Evolutionary conservation across 2,888 invertebrate species (phyloP), one percentile per base, ranked within the genome.

Genomic region (Rhagophthalmus giganteus): DNA sequence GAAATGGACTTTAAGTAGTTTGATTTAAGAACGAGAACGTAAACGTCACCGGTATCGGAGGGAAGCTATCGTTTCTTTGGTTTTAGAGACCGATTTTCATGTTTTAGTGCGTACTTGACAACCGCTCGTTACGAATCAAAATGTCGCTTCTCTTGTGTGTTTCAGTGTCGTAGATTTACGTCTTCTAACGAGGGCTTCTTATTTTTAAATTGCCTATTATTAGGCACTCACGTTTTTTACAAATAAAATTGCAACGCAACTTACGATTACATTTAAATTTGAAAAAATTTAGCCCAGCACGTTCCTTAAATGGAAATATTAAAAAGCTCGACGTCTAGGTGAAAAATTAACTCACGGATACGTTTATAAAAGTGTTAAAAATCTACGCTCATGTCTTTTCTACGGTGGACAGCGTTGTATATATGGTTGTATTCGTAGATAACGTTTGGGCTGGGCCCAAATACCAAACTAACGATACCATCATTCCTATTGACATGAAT

Each of bases 401-500:
- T 34, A 25, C 30, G 26, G 31, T 25, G 31, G 52, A 58, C 50
- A 52, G 55, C 40, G 30, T 40, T 24, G 53, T 41, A 49, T 53
- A 53, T 55, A 58, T 59, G 60, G 59, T 59, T 60, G 59, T 60
- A 60, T 51, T 42, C 25, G 39, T 33, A 50, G 56, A 59, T 55
- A 60, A 55, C 49, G 56, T 32, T 54, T 60, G 57, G 62, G 62
- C 53, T 62, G 60, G 60, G 59, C 55, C 42, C 49, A 51, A 60
- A 60, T 60, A 57, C 60, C 60, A 48, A 46, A 52, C 44, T 9
- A 38, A 31, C 47, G 59, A 59, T 59, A 52, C 45, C 44, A 62
- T 62, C 57, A 54, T 54, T 57, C 46, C 58, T 51, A 57, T 54
- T 55, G 60, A 61, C 59, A 58, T 61, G 58, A 61, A 61, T 61